These are phyloP conservation scores for Misgurnus anguillicaudatus DNA, from an alignment of 2,113 vertebrate genomes.

Conservation along the genomic window DNA sequence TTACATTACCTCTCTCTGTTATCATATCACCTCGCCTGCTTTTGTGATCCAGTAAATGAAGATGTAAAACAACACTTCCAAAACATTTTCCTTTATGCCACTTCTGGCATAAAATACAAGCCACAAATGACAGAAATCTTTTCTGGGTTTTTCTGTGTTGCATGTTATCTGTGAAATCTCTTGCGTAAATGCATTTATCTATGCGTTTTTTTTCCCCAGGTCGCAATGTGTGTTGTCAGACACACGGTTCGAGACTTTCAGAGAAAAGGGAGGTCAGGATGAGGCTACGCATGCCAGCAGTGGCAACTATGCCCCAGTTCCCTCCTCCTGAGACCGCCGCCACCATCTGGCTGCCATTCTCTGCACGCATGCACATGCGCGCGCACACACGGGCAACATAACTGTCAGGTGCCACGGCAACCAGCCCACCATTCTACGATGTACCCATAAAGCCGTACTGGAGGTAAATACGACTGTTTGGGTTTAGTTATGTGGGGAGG, in stretches of 20 bases:
- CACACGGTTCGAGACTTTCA: slow-evolving; percentile 30
- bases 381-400: slow-evolving; percentile 40
- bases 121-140: slow-evolving; percentile 4
- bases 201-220: slow-evolving; percentile 34
- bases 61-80: slow-evolving; percentile 25
- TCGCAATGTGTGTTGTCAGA: slow-evolving; percentile 12
- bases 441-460: slow-evolving; percentile 35
- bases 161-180: slow-evolving; percentile 20
- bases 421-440: slow-evolving; percentile 13
- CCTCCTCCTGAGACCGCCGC: slow-evolving; percentile 48
- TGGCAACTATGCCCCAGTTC: slow-evolving; percentile 49
- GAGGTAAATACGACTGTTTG: slow-evolving; percentile 36
- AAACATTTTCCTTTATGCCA: slow-evolving; percentile 2
- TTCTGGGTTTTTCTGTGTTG: slow-evolving; percentile 1
- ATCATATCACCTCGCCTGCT: background rate
- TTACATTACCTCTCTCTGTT: background rate
- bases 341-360: slow-evolving; percentile 58
- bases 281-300: slow-evolving; percentile 52
- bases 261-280: slow-evolving; percentile 52
- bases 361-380: slow-evolving; percentile 36
- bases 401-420: slow-evolving; percentile 52
- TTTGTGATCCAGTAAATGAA: slow-evolving; percentile 18
- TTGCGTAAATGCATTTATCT: slow-evolving; percentile 6
- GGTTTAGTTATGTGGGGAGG: slow-evolving; percentile 18
- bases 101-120: background rate